These are phyloP conservation scores for Athalia cordata DNA, from an alignment of 2,888 invertebrate species.

Conservation along the genomic window DNA sequence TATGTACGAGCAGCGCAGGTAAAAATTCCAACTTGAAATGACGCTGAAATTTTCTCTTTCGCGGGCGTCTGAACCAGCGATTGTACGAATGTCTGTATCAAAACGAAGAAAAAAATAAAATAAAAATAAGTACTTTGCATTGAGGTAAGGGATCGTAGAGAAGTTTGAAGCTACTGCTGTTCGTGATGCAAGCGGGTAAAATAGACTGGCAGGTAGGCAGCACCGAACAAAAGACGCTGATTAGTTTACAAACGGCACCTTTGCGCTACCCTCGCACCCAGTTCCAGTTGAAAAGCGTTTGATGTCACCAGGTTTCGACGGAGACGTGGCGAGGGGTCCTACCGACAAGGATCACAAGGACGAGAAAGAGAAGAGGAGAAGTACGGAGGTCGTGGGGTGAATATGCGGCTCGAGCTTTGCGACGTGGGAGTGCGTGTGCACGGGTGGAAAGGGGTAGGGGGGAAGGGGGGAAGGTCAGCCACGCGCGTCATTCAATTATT, in stretches of 20 bases:
- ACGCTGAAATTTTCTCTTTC: too few relatives aligned
- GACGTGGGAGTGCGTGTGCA: conserved; percentile 26
- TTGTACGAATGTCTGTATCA: background rate
- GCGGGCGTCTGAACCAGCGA: background rate
- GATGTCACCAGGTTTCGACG: conserved; percentile 49
- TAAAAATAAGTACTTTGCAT: background rate
- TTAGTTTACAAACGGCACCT: conserved; percentile 55
- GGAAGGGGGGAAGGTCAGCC: conserved; percentile 47
- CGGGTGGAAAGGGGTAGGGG: conserved; percentile 27
- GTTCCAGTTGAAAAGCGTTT: conserved; percentile 48
- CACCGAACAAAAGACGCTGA: conserved; percentile 44
- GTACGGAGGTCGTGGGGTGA: conserved; percentile 46
- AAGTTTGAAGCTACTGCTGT: background rate
- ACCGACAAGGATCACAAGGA: conserved; percentile 21
- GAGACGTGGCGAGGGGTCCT: conserved; percentile 25
- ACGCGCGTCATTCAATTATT: conserved; percentile 70
- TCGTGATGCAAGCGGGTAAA: background rate
- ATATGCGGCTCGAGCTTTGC: conserved; percentile 42
- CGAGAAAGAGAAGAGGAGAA: conserved; percentile 4
- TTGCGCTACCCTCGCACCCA: conserved; percentile 9
- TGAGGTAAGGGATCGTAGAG: background rate
- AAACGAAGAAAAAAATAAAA: background rate
- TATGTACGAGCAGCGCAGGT: too few relatives aligned
- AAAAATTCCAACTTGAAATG: too few relatives aligned
- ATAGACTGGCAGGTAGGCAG: conserved; percentile 22